Base-by-base conservation (phyloP, 2,113 vertebrate species). In the Thamnophis sirtalis region DNA sequence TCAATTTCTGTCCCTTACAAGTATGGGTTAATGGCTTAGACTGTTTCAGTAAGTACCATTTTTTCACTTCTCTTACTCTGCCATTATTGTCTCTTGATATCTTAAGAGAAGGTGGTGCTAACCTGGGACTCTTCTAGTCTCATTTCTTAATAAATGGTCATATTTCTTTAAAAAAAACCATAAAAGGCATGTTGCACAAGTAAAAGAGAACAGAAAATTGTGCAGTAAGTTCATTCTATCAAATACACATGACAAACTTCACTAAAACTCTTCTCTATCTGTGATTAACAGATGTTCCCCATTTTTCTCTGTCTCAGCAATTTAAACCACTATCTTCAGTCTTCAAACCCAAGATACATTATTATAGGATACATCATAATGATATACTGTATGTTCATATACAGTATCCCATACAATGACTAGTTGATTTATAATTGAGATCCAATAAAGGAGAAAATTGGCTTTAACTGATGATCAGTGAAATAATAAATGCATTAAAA, bases 311-410 rank as follows among this genome's bases (percentile, higher is more conserved):
- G 92, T 93, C 97, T 97, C 97, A 97, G 96, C 96, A 96, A 94
- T 97, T 97, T 96, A 97, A 97, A 97, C 96, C 95, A 96, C 95
- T 96, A 97, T 97, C 97, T 97, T 97, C 97, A 97, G 96, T 96
- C 96, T 97, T 97, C 97, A 97, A 97, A 97, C 97, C 95, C 96
- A 97, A 97, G 97, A 97, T 96, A 96, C 97, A 97, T 98, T 97
- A 98, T 97, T 98, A 97, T 97, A 97, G 97, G 97, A 97, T 97
- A 97, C 95, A 97, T 98, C 96, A 96, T 97, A 97, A 97, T 97
- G 97, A 96, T 96, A 97, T 97, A 96, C 95, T 97, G 97, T 97
- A 96, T 96, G 97, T 96, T 97, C 97, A 97, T 96, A 96, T 96
- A 96, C 95, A 96, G 95, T 95, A 96, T 96, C 96, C 95, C 96